phyloP scores from a whole-genome alignment of 1,140 invertebrate genomes.

The Zaprionus inermis region DNA sequence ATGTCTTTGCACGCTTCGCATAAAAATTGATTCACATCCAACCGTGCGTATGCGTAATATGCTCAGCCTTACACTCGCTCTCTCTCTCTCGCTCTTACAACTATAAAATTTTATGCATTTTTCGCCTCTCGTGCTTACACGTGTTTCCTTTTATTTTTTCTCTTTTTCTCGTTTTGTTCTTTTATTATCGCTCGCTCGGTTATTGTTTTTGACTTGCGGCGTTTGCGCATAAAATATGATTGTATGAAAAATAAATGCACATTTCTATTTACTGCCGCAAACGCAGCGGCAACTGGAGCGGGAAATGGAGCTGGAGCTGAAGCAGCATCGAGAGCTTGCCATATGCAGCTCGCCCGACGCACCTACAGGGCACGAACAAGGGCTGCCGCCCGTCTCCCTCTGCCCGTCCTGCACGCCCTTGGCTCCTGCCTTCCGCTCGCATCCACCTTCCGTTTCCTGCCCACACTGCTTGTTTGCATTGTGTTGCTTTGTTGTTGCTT shows the following conservation, averaged over 20 bases:
- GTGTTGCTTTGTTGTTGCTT: constrained; percentile 18
- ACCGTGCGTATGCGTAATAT: constrained; percentile 76
- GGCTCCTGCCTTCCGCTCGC: constrained; percentile 9
- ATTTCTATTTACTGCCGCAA: constrained; percentile 69
- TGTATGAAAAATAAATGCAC: constrained; percentile 66
- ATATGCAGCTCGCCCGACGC: constrained; percentile 57
- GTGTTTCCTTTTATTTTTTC: constrained; percentile 10
- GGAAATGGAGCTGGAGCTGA: constrained; percentile 13
- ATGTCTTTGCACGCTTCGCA: constrained; percentile 47
- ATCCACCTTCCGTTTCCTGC: constrained; percentile 66
- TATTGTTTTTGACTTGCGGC: constrained; percentile 32
- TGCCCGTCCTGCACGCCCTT: neutral
- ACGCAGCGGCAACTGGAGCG: constrained; percentile 33
- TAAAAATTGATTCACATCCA: constrained; percentile 74
- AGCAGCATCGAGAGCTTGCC: constrained; percentile 28
- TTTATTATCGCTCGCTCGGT: constrained; percentile 14
- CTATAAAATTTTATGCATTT: constrained; percentile 80
- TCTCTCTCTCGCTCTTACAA: constrained; percentile 22
- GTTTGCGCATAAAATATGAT: constrained; percentile 76
- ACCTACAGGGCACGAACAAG: neutral
- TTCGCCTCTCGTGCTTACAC: constrained; percentile 26
- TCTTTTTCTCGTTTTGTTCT: constrained; percentile 27
- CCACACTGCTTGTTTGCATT: constrained; percentile 43
- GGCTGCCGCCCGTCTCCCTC: neutral
- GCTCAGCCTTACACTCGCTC: neutral